These are phyloP conservation scores for Elachura formosa DNA, from an alignment of 2,113 vertebrate genomes.

Conservation along the genomic window DNA sequence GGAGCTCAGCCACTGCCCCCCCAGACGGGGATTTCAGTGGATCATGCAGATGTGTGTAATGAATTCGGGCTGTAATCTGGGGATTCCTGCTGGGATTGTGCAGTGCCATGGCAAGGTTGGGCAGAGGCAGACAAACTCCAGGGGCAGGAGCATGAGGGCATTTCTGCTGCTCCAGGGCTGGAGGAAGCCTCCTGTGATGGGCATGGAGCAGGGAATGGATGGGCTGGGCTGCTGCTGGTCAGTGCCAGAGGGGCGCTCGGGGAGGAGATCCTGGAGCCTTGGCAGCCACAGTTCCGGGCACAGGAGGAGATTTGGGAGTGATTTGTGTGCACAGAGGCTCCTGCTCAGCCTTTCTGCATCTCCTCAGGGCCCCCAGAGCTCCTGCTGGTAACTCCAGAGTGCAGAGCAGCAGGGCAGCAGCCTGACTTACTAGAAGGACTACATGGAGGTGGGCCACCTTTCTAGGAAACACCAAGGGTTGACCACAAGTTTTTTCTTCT, in stretches of 20 bases:
- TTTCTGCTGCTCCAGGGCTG: neutral
- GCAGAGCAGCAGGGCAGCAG: neutral
- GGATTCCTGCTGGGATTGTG: neutral
- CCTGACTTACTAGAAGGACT: neutral
- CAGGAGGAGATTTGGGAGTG: neutral
- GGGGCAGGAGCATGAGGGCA: neutral
- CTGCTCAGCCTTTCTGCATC: neutral
- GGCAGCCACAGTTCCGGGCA: neutral
- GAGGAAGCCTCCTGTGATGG: neutral
- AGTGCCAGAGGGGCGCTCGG: rapidly evolving
- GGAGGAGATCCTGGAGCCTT: neutral
- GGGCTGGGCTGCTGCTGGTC: neutral
- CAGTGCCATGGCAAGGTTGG: neutral
- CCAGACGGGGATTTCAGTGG: neutral
- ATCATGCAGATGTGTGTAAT: neutral
- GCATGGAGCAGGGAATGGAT: neutral
- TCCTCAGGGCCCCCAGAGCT: neutral
- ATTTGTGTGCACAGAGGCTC: neutral
- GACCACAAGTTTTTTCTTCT: rapidly evolving
- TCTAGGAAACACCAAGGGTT: neutral
- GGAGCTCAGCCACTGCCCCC: neutral
- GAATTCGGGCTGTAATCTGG: neutral
- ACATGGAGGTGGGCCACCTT: neutral
- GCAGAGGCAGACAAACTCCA: neutral
- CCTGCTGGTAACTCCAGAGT: neutral